A percentile compares a stretch with the other conserved stretches of the same genome.
Conservation (phyloP, 2,113 vertebrate genomes). For the Clarias magur region DNA sequence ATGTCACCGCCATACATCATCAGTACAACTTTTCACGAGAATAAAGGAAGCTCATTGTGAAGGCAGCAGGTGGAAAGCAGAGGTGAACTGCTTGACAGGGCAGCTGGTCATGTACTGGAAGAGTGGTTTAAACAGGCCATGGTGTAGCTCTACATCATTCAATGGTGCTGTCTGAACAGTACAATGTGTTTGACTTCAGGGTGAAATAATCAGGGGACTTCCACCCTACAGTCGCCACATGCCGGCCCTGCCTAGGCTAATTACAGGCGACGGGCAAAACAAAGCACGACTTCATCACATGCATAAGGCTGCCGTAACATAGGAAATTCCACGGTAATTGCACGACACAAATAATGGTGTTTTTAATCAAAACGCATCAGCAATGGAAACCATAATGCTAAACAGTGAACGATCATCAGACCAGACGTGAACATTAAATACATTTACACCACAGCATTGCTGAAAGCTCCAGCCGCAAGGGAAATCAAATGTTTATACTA, state of each 20-base stretch:
- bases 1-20: conserved; percentile 23
- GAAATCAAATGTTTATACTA: not conserved
- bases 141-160: conserved; percentile 8
- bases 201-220: conserved; percentile 34
- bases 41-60: not conserved
- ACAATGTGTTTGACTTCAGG: conserved; percentile 27
- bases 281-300: conserved; percentile 13
- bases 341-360: conserved; percentile 18
- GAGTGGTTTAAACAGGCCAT: not conserved
- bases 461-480: not conserved
- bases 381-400: not conserved
- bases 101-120: conserved; percentile 24
- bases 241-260: conserved; percentile 31
- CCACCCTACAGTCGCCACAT: conserved; percentile 31
- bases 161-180: conserved; percentile 18
- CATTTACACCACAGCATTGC: not conserved
- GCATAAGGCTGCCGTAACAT: not conserved
- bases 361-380: conserved; percentile 20
- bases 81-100: conserved; percentile 30
- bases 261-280: conserved; percentile 26
- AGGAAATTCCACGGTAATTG: conserved; percentile 28
- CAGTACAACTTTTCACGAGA: conserved; percentile 6
- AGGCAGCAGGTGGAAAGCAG: conserved; percentile 30
- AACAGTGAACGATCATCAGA: not conserved
- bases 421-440: not conserved